Evolutionary conservation across 2,797 vertebrate genomes (phyloP), one percentile per base, ranked within the genome.

Genomic region (Antrozous pallidus): DNA sequence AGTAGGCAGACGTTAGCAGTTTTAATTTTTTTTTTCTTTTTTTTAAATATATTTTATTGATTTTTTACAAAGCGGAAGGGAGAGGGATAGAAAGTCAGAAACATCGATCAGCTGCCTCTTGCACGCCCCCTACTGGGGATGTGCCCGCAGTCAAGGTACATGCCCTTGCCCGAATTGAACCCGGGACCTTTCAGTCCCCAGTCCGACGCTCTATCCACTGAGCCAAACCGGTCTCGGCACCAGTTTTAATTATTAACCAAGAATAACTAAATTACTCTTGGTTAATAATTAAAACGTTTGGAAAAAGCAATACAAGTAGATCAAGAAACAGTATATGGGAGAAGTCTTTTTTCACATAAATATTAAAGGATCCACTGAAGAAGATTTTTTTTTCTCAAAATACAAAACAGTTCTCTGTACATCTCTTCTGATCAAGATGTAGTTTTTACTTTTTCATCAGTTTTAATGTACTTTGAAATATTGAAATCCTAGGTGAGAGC

Each of bases 211-310:
- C n/a, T n/a, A n/a, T n/a, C n/a, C n/a, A n/a, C n/a, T n/a, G n/a
- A n/a, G n/a, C n/a, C n/a, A n/a, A n/a, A n/a, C n/a, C n/a, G n/a
- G n/a, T n/a, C n/a, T n/a, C n/a, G n/a, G n/a, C n/a, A n/a, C 54
- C 20, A 84, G 74, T 91, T 87, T 95, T 94, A 88, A 93, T 74
- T 7, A 12, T 83, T 87, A 92, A 61, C 42, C 85, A 83, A 24
- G 22, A 88, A 70, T 69, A 89, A 36, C 4, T 11, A 83, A 83
- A n/a, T n/a, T n/a, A n/a, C n/a, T n/a, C n/a, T n/a, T n/a, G n/a
- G n/a, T n/a, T n/a, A 88, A 70, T 69, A 89, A 36, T 3, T 11
- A 83, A 83, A 85, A 74, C 0, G 0, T 2, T 51, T 51, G 36
- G 17, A 31, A 36, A 54, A 51, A 94, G 47, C 20, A 90, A 36